Evolutionary conservation across 2,888 invertebrate species (phyloP), one percentile per base, ranked within the genome.

Genomic region (Acanthosepion pharaonis): DNA sequence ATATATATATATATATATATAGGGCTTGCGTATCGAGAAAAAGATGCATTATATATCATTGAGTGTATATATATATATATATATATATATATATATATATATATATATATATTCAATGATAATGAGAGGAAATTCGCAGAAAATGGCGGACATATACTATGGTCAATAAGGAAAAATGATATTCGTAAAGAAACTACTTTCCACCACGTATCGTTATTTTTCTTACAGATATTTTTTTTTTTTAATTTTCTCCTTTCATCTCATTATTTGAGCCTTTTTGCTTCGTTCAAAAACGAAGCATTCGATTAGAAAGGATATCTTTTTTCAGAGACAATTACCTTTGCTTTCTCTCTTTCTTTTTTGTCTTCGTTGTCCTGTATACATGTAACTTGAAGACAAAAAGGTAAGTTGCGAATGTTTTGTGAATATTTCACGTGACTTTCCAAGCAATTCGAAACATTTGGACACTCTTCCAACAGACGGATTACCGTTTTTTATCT

Each of bases 381-480:
- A 5, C n/a, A 78, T 78, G 78, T 78, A 78, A 78, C n/a, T 78
- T 78, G 78, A 78, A 78, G 78, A 78, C 78, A 78, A 78, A 78
- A 78, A n/a, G 18, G 9, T 15, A n/a, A 20, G 59, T n/a, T 78
- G 78, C 33, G 78, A 78, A 33, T 78, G 78, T 78, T 78, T 78
- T 59, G 20, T 5, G 20, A 78, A n/a, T n/a, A 33, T 78, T 78
- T 78, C 78, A n/a, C 78, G n/a, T 78, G 6, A 28, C 28, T 78
- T 78, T 78, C n/a, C 11, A 78, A 78, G 78, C 78, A 78, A 78
- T 78, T 78, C n/a, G 78, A 78, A 78, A 78, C 78, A 78, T 78
- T 78, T 78, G n/a, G 78, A 78, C 78, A 33, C n/a, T 78, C 78
- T 18, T n/a, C 78, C 11, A 78, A 78, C n/a, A n/a, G 5, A 3